These are phyloP conservation scores for Drosophila serrata DNA, from an alignment of 1,140 invertebrate genomes.

Conservation along the genomic window DNA sequence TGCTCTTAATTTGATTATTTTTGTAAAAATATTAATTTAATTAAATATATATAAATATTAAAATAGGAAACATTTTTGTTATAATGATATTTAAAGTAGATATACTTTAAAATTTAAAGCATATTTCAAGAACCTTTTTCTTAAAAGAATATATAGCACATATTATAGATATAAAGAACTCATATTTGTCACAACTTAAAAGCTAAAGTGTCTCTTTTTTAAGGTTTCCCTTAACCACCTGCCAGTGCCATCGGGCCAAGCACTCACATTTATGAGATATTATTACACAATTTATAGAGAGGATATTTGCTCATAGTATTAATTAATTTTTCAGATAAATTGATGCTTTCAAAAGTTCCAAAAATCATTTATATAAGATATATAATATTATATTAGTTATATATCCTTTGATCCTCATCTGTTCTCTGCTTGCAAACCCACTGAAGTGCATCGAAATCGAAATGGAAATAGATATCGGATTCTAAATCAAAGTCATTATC, in stretches of 20 bases:
- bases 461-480: not conserved
- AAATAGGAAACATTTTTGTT: too few species aligned
- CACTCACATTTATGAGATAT: not conserved
- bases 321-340: not conserved
- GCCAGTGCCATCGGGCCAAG: not conserved
- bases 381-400: too few species aligned
- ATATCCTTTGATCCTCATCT: not conserved
- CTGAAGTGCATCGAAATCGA: conserved; percentile 9
- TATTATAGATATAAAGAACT: not conserved
- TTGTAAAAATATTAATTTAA: too few species aligned
- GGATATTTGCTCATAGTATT: accelerated
- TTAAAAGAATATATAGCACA: not conserved
- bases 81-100: too few species aligned
- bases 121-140: too few species aligned
- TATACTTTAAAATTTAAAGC: too few species aligned
- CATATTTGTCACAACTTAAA: not conserved
- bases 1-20: not conserved
- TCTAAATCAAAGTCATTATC: conserved; percentile 31
- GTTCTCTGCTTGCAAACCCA: not conserved
- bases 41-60: too few species aligned
- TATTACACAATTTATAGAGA: not conserved
- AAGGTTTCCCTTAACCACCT: conserved; percentile 7
- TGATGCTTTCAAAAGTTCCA: not conserved
- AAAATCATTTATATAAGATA: not conserved
- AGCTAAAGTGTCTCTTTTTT: not conserved